Percentiles rank a stretch among this genome's conserved stretches.
Conservation (phyloP, 2,888 invertebrate genomes). For the Melinopterus prodromus region DNA sequence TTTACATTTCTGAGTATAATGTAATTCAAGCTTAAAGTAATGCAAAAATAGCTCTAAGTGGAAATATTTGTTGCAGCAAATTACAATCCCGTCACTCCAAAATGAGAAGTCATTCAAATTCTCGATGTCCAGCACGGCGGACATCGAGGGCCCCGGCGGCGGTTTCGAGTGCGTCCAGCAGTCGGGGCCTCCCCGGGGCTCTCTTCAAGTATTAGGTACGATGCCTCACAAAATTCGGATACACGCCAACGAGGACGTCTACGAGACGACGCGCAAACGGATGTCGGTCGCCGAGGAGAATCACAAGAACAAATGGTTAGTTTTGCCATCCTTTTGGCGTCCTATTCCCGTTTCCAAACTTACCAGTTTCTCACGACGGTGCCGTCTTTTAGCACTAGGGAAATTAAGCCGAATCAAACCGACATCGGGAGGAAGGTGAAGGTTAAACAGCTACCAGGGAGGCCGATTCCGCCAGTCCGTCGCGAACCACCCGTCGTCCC, state of each 20-base stretch:
- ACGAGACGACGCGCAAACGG: constrained; percentile 89
- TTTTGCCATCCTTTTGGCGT: constrained; percentile 5
- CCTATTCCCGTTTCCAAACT: neutral
- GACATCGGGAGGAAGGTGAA: constrained; percentile 90
- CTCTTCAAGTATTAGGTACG: constrained; percentile 84
- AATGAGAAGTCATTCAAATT: constrained; percentile 71
- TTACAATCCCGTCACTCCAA: constrained; percentile 44
- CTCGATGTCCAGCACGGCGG: constrained; percentile 79
- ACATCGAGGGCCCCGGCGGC: constrained; percentile 85
- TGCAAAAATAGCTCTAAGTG: neutral
- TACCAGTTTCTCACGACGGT: neutral
- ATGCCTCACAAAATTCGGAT: constrained; percentile 90
- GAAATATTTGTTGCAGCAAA: constrained; percentile 44
- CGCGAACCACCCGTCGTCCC: constrained; percentile 56
- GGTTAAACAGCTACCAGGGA: constrained; percentile 65
- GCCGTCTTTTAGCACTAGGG: constrained; percentile 76
- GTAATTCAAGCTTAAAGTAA: neutral
- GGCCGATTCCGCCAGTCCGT: constrained; percentile 46
- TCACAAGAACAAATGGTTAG: constrained; percentile 91
- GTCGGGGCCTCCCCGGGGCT: constrained; percentile 62
- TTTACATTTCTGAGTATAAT: too few relatives aligned
- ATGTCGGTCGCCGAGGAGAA: constrained; percentile 93
- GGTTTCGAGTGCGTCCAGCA: constrained; percentile 91
- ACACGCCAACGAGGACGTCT: constrained; percentile 95
- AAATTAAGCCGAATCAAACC: constrained; percentile 90